phyloP scores from a whole-genome alignment of 2,888 invertebrate genomes.

The Ischnura elegans region DNA sequence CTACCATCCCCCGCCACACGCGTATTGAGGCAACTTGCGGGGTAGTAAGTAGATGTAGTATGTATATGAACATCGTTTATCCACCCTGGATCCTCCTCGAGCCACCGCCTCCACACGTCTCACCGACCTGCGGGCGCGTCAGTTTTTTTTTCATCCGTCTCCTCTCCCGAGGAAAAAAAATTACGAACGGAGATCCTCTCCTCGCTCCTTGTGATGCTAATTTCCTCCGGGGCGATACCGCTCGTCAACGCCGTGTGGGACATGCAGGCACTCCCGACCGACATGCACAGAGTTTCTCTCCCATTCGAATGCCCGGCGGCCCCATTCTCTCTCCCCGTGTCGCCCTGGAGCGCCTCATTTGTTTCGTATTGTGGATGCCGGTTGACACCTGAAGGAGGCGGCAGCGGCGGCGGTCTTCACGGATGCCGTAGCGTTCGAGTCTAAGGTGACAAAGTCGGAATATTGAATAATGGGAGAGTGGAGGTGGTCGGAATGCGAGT shows the following conservation, averaged over 20 bases:
- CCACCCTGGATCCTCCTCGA: no score
- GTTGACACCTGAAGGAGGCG: background rate
- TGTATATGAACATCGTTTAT: no score
- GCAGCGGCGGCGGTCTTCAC: background rate
- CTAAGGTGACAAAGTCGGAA: background rate
- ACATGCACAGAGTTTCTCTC: background rate
- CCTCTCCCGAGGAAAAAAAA: background rate
- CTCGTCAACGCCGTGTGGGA: conserved; percentile 6
- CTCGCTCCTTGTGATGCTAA: conserved; percentile 6
- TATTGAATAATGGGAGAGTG: conserved; percentile 22
- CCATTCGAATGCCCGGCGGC: background rate
- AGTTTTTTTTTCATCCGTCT: background rate
- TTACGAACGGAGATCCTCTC: background rate
- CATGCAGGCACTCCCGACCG: background rate
- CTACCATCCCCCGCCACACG: no score
- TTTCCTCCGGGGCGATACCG: background rate
- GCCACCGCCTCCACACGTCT: background rate
- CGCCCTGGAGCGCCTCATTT: conserved; percentile 27
- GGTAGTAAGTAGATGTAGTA: no score
- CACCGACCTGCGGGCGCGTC: background rate
- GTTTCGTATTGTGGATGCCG: conserved; percentile 38
- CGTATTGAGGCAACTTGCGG: no score
- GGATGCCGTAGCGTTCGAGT: conserved; percentile 18
- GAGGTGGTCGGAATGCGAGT: background rate
- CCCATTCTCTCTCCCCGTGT: background rate